Base-by-base conservation (phyloP, 2,888 invertebrate genomes). In the Lamellibrachia satsuma region DNA sequence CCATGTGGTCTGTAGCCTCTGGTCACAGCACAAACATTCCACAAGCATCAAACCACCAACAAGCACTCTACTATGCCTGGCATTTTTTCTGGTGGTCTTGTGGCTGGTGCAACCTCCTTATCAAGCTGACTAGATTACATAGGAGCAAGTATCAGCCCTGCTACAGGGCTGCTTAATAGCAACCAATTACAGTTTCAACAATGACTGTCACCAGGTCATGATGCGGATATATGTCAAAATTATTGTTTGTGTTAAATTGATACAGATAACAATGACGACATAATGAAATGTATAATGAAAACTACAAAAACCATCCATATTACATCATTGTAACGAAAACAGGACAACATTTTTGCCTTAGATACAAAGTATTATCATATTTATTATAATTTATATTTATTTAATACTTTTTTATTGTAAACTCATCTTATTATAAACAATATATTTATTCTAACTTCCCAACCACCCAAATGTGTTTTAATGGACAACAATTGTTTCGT, bases 71-170 rank as follows among this genome's bases (percentile, higher is more conserved):
- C 75, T 75, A 60, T 60, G 75, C 22, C 22, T 75, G 75, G 75
- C 22, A 75, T 75, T 75, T 55, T 55, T 75, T 22, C 75, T 22
- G 22, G 22, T 22, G 22, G 3, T 15, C 75, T 75, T 75, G 22
- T 22, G 75, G 22, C 75, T 75, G 22, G n/a, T 22, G 75, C 2
- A 75, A 75, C 22, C 39, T 22, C 4, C 75, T 75, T 75, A 75
- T 75, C 75, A 75, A 75, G n/a, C 75, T n/a, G 75, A 75, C n/a
- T 75, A 75, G 75, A 75, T 75, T 75, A 75, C 75, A 22, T n/a
- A 75, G 15, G 22, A 75, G 75, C 60, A 9, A 11, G 60, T 22
- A 11, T 9, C 11, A 22, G 3, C 75, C 22, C 22, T 75, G 75
- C 22, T 22, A n/a, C n/a, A 15, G 15, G 22, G 75, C 15, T 75